phyloP scores from a whole-genome alignment of 2,797 vertebrate species.

The Limnodromus scolopaceus region DNA sequence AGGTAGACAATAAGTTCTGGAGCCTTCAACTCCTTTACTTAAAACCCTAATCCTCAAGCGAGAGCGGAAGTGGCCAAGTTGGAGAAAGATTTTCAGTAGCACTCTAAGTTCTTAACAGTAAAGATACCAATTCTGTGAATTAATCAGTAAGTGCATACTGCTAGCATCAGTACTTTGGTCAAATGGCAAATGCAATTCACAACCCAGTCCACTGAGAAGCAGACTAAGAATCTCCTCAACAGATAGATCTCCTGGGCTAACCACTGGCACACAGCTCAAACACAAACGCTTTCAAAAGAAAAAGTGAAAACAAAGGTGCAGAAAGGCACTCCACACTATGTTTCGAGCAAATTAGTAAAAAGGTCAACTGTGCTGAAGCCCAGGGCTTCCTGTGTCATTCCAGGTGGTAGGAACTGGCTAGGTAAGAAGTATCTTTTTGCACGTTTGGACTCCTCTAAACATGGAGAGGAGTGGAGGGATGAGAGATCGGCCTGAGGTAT shows the following conservation, averaged over 20 bases:
- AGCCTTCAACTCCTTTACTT: not conserved
- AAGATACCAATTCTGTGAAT: not conserved
- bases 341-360: slow-evolving; percentile 16
- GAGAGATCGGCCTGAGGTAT: slow-evolving; percentile 78
- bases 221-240: not conserved
- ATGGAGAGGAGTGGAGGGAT: slow-evolving; percentile 75
- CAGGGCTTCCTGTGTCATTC: not conserved
- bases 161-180: not conserved
- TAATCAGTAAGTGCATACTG: not conserved
- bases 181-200: not conserved
- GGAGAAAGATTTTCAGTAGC: slow-evolving; percentile 3
- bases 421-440: not conserved
- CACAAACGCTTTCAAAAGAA: not conserved
- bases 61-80: not conserved
- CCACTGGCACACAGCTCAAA: not conserved
- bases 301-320: not conserved
- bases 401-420: not conserved
- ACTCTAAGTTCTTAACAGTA: not conserved
- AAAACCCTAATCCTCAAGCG: not conserved
- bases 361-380: slow-evolving; percentile 9
- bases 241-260: not conserved
- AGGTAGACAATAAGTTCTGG: not conserved
- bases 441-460: slow-evolving; percentile 55
- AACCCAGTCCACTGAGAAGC: not conserved
- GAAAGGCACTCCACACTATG: not conserved